Base-by-base conservation (phyloP, 2,888 invertebrate species). In the Cryptocephalus moraei region DNA sequence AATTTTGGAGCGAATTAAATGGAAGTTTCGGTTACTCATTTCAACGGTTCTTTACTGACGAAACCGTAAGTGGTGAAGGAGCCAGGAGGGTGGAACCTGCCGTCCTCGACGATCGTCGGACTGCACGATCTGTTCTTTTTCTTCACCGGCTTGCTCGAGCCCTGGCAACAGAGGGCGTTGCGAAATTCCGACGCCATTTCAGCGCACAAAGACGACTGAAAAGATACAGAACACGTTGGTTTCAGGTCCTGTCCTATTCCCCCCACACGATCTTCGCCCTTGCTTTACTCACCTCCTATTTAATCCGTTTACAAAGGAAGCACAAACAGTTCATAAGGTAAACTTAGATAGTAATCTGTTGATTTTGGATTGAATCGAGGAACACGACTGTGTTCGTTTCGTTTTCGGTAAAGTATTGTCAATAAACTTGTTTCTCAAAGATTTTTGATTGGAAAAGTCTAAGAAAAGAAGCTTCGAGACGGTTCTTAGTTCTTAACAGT, bases 151-250 rank as follows among this genome's bases (percentile, higher is more conserved):
- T 78, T 80, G 8, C 75, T 74, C 40, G 77, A 74, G 48, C 79
- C 77, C 51, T 78, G 78, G 61, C 82, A 83, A 65, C 81, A 80
- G 60, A 85, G 68, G 51, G 82, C 82, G 57, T 81, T 81, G 56
- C 80, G 78, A 57, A 84, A 74, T 69, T 86, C 85, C 50, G 80
- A 77, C 51, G 81, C 80, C 82, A 85, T 83, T 73, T 84, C 84
- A 58, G 81, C 78, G 69, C 82, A 82, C 59, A 84, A 74, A 47
- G 84, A 81, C 52, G 80, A 80, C 84, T 85, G 75, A 46, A 59
- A 57, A 52, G 41, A 9, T 31, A 32, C 22, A 22, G 22, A 22
- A 22, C 22, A 22, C 22, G 22, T 22, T 2, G 22, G 22, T 22
- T 22, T 22, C 22, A 22, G 22, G 22, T 6, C 22, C 22, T 22